Evolutionary conservation across 2,113 vertebrate species (phyloP), one percentile per base, ranked within the genome.

Genomic region (Cisticola juncidis): DNA sequence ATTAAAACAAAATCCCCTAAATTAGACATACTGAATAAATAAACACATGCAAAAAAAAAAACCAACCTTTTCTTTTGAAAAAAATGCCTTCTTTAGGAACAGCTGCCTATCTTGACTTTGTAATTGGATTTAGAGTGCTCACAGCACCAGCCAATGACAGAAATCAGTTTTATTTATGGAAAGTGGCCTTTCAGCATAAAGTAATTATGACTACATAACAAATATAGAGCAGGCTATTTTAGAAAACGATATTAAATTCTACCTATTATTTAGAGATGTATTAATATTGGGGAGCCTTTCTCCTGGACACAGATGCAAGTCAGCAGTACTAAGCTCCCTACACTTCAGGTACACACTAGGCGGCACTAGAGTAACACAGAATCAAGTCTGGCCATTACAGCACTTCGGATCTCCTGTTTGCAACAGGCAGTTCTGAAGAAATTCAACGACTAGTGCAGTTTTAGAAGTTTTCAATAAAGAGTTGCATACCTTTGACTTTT

Each of bases 401-500:
- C n/a, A 62, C 40, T 56, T 61, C 0, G 6, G 24, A 51, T 35
- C 19, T 80, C 47, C 38, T 62, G 36, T 15, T 84, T 6, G 7
- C 48, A 57, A n/a, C 3, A 71, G 36, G 20, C 71, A 62, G 26
- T 20, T 88, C 65, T 56, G 50, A 68, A 92, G 15, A 68, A 90
- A 88, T 47, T 82, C 64, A 47, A 91, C 88, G 54, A 83, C 28
- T n/a, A 48, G 21, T 28, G 33, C 24, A 36, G 54, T 92, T 88
- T 53, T 5, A 33, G 6, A 81, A 69, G 47, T 38, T 71, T 93
- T 94, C 79, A 89, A 56, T 70, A 88, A 89, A 90, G 31, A 86
- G 14, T 68, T 77, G 81, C 92, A 54, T 98, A 99, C 99, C 99
- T 99, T 99, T 99, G 90, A 99, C 98, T 98, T 99, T 98, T 89